Evolutionary conservation across 1,140 invertebrate species (phyloP).

Genomic region (Drosophila ohnishii): DNA sequence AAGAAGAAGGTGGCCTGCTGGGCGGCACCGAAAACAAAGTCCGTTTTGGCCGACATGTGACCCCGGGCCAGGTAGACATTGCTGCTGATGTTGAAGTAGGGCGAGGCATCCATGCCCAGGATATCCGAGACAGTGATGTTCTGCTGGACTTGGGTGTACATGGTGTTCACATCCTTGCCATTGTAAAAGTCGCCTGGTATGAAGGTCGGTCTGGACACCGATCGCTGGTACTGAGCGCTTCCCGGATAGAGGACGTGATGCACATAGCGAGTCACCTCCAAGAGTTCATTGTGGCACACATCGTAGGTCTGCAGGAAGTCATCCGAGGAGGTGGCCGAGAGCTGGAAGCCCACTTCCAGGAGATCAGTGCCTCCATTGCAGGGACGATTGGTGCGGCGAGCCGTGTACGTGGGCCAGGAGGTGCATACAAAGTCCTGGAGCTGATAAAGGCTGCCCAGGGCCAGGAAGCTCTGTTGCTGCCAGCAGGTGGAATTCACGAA

Average conservation of each 20-base stretch:
- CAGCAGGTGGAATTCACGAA: constrained; percentile 61
- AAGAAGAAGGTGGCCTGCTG: constrained; percentile 87
- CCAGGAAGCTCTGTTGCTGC: constrained; percentile 48
- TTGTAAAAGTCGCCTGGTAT: constrained; percentile 73
- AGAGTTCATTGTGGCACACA: constrained; percentile 83
- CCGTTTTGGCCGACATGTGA: constrained; percentile 87
- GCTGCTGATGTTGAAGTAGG: constrained; percentile 63
- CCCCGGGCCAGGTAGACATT: constrained; percentile 85
- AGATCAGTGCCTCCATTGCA: constrained; percentile 79
- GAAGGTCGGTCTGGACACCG: constrained; percentile 77
- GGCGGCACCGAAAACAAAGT: constrained; percentile 86
- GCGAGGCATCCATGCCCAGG: constrained; percentile 73
- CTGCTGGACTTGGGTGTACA: constrained; percentile 79
- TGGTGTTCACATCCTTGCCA: constrained; percentile 71
- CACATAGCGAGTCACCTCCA: constrained; percentile 81
- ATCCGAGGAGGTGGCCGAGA: constrained; percentile 18
- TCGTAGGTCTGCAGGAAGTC: constrained; percentile 82
- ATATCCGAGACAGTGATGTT: constrained; percentile 68
- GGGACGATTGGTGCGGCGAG: constrained; percentile 59
- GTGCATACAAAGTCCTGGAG: constrained; percentile 77
- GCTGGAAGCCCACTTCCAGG: constrained; percentile 74
- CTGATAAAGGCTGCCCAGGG: constrained; percentile 54
- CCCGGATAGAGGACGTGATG: constrained; percentile 77
- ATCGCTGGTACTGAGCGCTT: constrained; percentile 73
- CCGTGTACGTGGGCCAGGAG: constrained; percentile 67